These are phyloP conservation scores for Acanthopagrus latus DNA, from an alignment of 2,797 vertebrate genomes.

Conservation along the genomic window DNA sequence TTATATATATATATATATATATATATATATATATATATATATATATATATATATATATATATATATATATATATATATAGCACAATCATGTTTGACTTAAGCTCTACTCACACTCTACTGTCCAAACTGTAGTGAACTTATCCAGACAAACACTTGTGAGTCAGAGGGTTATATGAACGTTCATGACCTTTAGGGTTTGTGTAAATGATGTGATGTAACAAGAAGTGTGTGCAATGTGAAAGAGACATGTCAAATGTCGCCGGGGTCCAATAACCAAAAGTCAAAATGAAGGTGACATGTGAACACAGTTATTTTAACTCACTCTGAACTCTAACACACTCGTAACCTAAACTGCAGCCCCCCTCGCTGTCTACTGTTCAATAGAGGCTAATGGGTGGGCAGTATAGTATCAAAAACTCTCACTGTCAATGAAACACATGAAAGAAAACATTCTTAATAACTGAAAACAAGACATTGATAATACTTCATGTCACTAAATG, in stretches of 20 bases:
- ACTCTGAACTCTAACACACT: neutral
- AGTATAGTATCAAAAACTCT: slow-evolving; percentile 1
- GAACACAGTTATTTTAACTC: no score
- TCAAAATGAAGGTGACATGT: no score
- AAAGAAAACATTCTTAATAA: slow-evolving; percentile 12
- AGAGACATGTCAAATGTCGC: neutral
- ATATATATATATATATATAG: slow-evolving; percentile 16
- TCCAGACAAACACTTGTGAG: slow-evolving; percentile 15
- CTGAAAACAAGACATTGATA: neutral
- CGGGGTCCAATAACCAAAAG: no score
- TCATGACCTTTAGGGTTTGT: slow-evolving; percentile 31
- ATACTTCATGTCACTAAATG: neutral
- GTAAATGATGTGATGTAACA: slow-evolving; percentile 43
- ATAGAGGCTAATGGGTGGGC: neutral
- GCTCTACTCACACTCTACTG: neutral
- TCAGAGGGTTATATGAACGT: neutral
- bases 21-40: slow-evolving; percentile 20
- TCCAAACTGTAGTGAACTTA: slow-evolving; percentile 11
- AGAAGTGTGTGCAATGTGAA: neutral
- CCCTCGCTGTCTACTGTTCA: neutral
- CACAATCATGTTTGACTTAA: slow-evolving; percentile 11
- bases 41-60: slow-evolving; percentile 20
- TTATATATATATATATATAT: no score
- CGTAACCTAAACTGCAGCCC: neutral
- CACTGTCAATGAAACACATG: neutral